Conservation (phyloP, 2,888 invertebrate genomes). For the Eupeodes latifasciatus region DNA sequence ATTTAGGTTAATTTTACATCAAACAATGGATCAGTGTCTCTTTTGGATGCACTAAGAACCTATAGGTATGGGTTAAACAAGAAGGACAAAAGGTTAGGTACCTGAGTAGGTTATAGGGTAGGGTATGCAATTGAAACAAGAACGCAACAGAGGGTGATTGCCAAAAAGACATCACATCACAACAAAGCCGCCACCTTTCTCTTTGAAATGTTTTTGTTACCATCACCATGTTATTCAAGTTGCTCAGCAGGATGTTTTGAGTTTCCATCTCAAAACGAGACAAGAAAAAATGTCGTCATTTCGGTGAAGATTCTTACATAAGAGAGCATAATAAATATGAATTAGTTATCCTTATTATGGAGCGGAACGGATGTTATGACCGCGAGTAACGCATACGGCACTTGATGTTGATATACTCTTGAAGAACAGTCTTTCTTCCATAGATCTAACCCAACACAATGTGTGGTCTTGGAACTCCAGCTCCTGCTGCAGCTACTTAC, state of each 20-base stretch:
- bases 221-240: neutral
- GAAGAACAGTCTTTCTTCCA: neutral
- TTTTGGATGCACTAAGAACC: neutral
- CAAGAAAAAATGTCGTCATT: constrained; percentile 22
- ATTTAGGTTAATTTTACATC: constrained; percentile 72
- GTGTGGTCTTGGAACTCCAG: constrained; percentile 53
- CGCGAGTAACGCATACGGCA: constrained; percentile 8
- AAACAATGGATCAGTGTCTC: constrained; percentile 61
- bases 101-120: neutral
- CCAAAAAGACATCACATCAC: constrained; percentile 38
- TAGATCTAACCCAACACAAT: constrained; percentile 10
- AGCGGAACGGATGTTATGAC: constrained; percentile 52
- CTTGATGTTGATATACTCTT: constrained; percentile 4
- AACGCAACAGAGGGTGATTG: constrained; percentile 22
- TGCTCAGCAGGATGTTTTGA: constrained; percentile 59
- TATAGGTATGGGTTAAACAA: neutral
- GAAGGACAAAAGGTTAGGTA: neutral
- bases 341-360: constrained; percentile 49
- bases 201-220: constrained; percentile 25
- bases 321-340: constrained; percentile 40
- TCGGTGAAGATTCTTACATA: neutral
- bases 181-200: constrained; percentile 54
- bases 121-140: constrained; percentile 7
- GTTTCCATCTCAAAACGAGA: neutral
- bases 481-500: constrained; percentile 54